Evolutionary conservation across 2,888 invertebrate genomes (phyloP).

Genomic region (Abscondita cerata): DNA sequence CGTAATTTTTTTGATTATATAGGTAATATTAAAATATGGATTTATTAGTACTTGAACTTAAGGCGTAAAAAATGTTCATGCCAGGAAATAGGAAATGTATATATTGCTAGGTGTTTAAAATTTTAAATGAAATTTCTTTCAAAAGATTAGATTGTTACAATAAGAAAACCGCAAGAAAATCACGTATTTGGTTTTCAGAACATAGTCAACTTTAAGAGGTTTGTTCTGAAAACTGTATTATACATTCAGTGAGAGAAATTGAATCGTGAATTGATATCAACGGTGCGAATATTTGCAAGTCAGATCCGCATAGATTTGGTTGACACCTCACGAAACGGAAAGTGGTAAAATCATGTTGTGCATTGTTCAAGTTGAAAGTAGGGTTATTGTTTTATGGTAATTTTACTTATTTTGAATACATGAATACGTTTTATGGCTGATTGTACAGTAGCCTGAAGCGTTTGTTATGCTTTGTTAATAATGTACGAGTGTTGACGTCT

Average conservation of each 20-base stretch:
- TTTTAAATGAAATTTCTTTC: no score
- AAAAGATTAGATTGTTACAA: no score
- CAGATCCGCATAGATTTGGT: conserved; percentile 44
- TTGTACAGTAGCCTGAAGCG: conserved; percentile 27
- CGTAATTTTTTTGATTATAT: conserved; percentile 39
- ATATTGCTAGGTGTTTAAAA: no score
- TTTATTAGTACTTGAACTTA: no score
- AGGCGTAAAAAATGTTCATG: no score
- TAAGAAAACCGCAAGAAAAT: conserved; percentile 32
- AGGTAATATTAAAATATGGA: conserved; percentile 35
- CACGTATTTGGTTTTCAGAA: conserved; percentile 33
- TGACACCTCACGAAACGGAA: conserved; percentile 47
- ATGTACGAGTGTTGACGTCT: conserved; percentile 23
- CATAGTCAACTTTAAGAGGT: conserved; percentile 21
- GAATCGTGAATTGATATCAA: conserved; percentile 49
- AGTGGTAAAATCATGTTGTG: conserved; percentile 46
- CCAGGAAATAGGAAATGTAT: no score
- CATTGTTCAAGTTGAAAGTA: conserved; percentile 41
- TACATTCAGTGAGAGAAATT: conserved; percentile 50
- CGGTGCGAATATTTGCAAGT: conserved; percentile 48
- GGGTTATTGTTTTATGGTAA: conserved; percentile 42
- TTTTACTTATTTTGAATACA: conserved; percentile 39
- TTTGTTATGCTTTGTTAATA: conserved; percentile 23
- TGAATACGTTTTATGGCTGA: conserved; percentile 38
- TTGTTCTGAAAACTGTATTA: conserved; percentile 44